Evolutionary conservation across 1,140 invertebrate genomes (phyloP).

Genomic region (Metopolophium dirhodum): DNA sequence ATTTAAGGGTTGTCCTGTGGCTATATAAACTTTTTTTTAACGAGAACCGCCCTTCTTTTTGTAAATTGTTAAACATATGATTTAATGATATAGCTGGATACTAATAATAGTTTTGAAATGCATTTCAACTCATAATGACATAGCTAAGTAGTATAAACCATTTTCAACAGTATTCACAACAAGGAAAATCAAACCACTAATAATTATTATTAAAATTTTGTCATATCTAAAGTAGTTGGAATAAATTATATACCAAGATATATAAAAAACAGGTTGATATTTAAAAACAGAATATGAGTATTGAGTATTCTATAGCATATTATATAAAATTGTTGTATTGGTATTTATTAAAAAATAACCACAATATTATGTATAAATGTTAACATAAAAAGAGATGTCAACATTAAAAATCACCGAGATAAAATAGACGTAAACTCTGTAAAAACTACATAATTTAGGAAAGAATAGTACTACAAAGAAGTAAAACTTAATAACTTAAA

Average conservation of each 20-base stretch:
- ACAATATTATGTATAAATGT: not conserved
- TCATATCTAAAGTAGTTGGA: not conserved
- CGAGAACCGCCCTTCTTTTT: not conserved
- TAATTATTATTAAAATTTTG: not conserved
- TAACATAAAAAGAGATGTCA: not conserved
- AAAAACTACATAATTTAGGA: not conserved
- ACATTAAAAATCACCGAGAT: not conserved
- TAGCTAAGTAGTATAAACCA: no score
- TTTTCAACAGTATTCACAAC: not conserved
- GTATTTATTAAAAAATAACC: no score
- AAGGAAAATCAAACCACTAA: not conserved
- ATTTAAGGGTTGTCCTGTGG: no score
- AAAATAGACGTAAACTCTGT: not conserved
- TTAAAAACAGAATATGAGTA: not conserved
- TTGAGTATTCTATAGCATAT: not conserved
- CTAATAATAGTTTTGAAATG: no score
- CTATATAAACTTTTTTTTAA: not conserved
- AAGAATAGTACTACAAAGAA: not conserved
- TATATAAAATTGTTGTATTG: no score
- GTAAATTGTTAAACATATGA: no score
- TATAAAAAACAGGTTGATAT: not conserved
- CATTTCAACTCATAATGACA: no score
- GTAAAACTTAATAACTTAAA: not conserved
- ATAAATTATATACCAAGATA: not conserved
- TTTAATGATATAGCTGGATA: no score